A percentile compares a stretch with the other conserved stretches of the same genome.
These are phyloP conservation scores for Pterocles orientalis DNA, from an alignment of 2,113 vertebrate species.

Conservation along the genomic window DNA sequence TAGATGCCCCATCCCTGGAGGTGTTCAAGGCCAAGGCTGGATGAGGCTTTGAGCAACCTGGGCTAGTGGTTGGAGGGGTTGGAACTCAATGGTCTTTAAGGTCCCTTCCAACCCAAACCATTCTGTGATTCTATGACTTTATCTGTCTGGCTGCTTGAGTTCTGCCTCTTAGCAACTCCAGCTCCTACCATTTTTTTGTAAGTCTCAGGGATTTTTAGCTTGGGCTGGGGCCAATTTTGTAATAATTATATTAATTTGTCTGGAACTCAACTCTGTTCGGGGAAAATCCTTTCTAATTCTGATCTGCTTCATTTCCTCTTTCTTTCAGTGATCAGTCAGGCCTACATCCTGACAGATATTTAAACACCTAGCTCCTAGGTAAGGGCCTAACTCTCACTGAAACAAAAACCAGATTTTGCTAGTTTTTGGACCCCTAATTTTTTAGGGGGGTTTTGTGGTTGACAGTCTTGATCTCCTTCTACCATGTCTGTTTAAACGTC, in stretches of 20 bases:
- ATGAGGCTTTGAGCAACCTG: too few relatives aligned
- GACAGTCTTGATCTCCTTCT: not conserved
- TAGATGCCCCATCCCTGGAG: too few relatives aligned
- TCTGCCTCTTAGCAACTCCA: not conserved
- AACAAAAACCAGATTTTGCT: not conserved
- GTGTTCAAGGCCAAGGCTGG: too few relatives aligned
- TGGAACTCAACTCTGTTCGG: not conserved
- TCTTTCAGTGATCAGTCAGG: not conserved
- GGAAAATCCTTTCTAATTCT: constrained; percentile 2
- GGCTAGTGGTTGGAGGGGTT: too few relatives aligned
- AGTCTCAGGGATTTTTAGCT: not conserved
- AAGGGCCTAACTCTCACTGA: not conserved
- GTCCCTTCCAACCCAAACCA: too few relatives aligned
- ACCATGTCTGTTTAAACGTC: not conserved
- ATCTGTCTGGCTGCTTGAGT: not conserved
- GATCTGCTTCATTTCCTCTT: not conserved
- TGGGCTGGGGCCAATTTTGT: not conserved
- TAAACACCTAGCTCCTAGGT: not conserved
- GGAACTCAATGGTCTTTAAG: too few relatives aligned
- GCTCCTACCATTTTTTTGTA: not conserved
- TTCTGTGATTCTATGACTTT: not conserved
- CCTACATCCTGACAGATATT: not conserved
- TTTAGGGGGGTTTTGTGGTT: not conserved
- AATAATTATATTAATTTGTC: not conserved
- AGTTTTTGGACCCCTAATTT: not conserved